Evolutionary conservation across 2,888 invertebrate genomes (phyloP), one percentile per base, ranked within the genome.

Genomic region (Seladonia tumulorum): DNA sequence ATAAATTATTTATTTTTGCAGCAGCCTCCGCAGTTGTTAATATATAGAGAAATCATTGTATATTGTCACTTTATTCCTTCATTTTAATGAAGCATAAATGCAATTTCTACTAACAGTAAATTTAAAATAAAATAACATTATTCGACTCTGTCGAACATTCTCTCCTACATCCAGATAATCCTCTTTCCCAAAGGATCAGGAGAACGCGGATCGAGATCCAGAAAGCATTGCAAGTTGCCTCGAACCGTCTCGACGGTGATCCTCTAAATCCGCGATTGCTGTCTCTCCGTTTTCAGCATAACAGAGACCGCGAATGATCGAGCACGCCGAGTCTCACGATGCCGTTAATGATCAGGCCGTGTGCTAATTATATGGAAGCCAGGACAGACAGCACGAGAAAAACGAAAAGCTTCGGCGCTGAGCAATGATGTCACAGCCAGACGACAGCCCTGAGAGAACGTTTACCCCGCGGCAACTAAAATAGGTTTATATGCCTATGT

Each of bases 401-500:
- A 79, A 84, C 76, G 82, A 88, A 85, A 88, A 82, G 68, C 72
- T 79, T 85, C 87, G 81, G 78, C 75, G 76, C 82, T 81, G 88
- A 86, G 80, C 88, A 85, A 85, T 91, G 89, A 91, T 90, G 90
- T 90, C 91, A 91, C 88, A 87, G 83, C 71, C 86, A 86, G 87
- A 86, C 90, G 88, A 81, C 82, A 81, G 88, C 90, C 81, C 86
- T 79, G 85, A 87, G 90, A 90, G 91, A 89, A 88, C 91, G 89
- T 92, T 92, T 92, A 92, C 91, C 91, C 91, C 92, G 89, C 29
- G 87, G 66, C 86, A 63, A 85, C 88, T 90, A 92, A 92, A 92
- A 92, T 92, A 92, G 91, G 87, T 86, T 84, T 82, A 87, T 83
- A 88, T 57, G 77, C 57, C 91, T 91, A 90, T 91, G 84, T 90